Conservation (phyloP, 2,797 vertebrate genomes). For the Mareca penelope region DNA sequence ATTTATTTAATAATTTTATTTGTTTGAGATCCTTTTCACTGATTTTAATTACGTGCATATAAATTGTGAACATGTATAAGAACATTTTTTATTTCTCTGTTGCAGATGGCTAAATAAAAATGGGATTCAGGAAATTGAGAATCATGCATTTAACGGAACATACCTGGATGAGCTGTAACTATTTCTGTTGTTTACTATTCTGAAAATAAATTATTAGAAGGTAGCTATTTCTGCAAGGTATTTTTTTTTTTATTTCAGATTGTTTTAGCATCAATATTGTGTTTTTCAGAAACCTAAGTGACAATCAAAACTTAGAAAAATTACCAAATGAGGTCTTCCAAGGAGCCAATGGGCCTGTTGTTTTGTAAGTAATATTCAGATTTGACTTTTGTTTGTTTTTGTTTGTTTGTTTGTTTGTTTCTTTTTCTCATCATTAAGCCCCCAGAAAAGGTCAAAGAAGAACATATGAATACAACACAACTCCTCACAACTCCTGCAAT, state of each 20-base stretch:
- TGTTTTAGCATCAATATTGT: constrained; percentile 20
- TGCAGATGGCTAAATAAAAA: constrained; percentile 84
- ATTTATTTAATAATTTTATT: neutral
- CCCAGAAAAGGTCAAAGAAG: neutral
- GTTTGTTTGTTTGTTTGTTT: too few species aligned
- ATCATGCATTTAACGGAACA: constrained; percentile 83
- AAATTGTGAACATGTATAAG: neutral
- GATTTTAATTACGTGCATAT: constrained; percentile 28
- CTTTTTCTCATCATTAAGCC: neutral
- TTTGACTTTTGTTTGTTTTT: neutral
- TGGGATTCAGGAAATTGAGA: constrained; percentile 80
- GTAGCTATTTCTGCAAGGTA: neutral
- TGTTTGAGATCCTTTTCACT: neutral
- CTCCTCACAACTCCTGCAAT: neutral
- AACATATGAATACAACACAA: neutral
- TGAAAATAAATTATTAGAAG: constrained; percentile 36
- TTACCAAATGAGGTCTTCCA: constrained; percentile 80
- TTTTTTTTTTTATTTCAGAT: neutral
- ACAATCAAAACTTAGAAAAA: constrained; percentile 81
- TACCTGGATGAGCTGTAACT: constrained; percentile 82
- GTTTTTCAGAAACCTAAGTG: constrained; percentile 80
- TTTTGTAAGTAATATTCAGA: constrained; percentile 80
- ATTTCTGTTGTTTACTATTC: constrained; percentile 30
- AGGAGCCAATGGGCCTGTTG: constrained; percentile 78
- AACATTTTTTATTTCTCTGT: constrained; percentile 23